phyloP scores from a whole-genome alignment of 2,888 invertebrate species.

The Campoplex nolae region DNA sequence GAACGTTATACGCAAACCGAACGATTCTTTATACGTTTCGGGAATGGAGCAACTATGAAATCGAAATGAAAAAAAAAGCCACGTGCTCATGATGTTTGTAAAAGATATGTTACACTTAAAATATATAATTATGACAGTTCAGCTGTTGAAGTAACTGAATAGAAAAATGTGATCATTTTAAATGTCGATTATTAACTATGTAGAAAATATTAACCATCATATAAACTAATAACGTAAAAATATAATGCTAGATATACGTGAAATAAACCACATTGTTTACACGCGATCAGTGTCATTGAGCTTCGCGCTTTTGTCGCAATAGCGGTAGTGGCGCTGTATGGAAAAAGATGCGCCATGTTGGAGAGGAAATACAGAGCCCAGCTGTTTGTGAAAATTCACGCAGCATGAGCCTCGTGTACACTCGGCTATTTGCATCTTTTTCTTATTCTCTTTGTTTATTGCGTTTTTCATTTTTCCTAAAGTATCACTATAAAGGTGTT shows the following conservation, averaged over 20 bases:
- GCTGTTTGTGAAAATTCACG: constrained; percentile 51
- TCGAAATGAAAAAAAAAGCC: neutral
- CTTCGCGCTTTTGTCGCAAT: constrained; percentile 22
- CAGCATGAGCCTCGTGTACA: constrained; percentile 40
- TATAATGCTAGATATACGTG: neutral
- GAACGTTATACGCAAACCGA: neutral
- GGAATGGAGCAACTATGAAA: neutral
- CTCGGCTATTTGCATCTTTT: constrained; percentile 5
- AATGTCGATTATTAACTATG: neutral
- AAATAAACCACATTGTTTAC: constrained; percentile 23
- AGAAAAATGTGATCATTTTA: neutral
- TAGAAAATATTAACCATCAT: neutral
- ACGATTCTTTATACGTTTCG: neutral
- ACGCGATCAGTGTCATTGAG: neutral
- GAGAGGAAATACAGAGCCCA: constrained; percentile 34
- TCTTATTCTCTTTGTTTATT: constrained; percentile 22
- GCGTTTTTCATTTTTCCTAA: constrained; percentile 6
- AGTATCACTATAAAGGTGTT: constrained; percentile 6
- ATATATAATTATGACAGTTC: neutral
- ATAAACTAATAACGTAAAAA: neutral
- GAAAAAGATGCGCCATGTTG: constrained; percentile 52
- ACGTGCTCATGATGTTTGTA: neutral
- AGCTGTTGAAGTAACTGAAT: neutral
- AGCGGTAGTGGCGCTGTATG: neutral
- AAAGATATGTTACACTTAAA: neutral